Evolutionary conservation across 2,113 vertebrate species (phyloP), one percentile per base, ranked within the genome.

Genomic region (Craseonycteris thonglongyai): DNA sequence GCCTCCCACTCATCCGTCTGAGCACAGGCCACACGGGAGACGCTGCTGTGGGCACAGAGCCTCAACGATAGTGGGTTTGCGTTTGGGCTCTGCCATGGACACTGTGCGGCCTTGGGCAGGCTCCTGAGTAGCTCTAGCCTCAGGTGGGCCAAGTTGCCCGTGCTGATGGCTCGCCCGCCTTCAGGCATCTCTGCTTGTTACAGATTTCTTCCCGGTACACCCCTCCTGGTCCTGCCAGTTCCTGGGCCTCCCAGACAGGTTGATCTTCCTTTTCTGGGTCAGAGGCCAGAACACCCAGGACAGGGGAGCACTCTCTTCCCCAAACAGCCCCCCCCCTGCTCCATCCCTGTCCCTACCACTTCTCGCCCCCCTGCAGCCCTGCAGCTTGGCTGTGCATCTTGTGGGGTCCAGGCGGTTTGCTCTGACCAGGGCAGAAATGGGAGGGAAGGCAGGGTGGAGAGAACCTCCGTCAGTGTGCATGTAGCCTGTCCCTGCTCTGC

Each of bases 291-390:
- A 21, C 30, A 19, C 8, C 2, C 28, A 74, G 78, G 71, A 30
- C 51, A 13, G 61, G 45, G 35, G 38, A 11, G 30, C 7, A 5
- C 16, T 21, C 7, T 30, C 35, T 21, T 33, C 40, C 47, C 7
- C 0, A 0, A 14, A 63, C 2, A 2, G 47, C 38, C 61, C 22
- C 5, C 4, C 13, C 11, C 12, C n/a, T 16, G 47, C n/a, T 47
- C 12, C 0, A 9, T 71, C 56, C 28, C 35, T 18, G 15, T 16
- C 3, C 21, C 1, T 2, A 65, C 8, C 26, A 2, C 51, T 7
- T 24, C 7, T 6, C 0, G 1, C 5, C 33, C 47, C 78, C 22
- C 12, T 1, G 6, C 26, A 47, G 47, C 24, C 65, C 28, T 69
- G 66, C 38, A 19, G 10, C 3, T 30, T n/a, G 61, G 45, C 51